Conservation (phyloP, 1,140 invertebrate species). For the Apis dorsata region DNA sequence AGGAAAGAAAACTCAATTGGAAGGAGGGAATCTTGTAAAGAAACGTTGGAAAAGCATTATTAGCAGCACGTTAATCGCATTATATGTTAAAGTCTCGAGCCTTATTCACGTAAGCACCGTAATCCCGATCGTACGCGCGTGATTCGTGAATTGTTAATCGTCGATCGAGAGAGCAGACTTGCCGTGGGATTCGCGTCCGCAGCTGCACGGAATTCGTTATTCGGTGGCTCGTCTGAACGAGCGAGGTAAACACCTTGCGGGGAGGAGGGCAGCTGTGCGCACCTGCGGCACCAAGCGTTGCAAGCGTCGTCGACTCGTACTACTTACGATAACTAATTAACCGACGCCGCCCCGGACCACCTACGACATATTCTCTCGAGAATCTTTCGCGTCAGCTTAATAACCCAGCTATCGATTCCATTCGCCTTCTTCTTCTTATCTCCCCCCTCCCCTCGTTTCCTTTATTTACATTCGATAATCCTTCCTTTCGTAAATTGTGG, state of each 20-base stretch:
- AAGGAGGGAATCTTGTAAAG: neutral
- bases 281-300: neutral
- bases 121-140: slow-evolving; percentile 46
- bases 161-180: slow-evolving; percentile 10
- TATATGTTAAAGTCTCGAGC: slow-evolving; percentile 21
- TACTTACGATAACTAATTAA: neutral
- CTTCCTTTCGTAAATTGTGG: too few relatives aligned
- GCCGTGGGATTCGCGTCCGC: slow-evolving; percentile 12
- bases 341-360: too few relatives aligned
- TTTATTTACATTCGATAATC: too few relatives aligned
- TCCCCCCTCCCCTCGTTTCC: too few relatives aligned
- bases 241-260: neutral
- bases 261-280: too few relatives aligned
- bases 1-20: neutral
- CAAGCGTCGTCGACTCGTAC: neutral
- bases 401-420: too few relatives aligned
- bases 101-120: slow-evolving; percentile 43
- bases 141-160: slow-evolving; percentile 53
- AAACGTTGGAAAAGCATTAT: slow-evolving; percentile 7
- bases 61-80: slow-evolving; percentile 34
- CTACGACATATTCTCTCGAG: too few relatives aligned
- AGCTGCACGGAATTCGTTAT: slow-evolving; percentile 23
- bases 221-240: neutral
- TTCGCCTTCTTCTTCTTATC: too few relatives aligned
- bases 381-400: too few relatives aligned